Base-by-base conservation (phyloP, 2,113 vertebrate genomes). In the Osmerus eperlanus region DNA sequence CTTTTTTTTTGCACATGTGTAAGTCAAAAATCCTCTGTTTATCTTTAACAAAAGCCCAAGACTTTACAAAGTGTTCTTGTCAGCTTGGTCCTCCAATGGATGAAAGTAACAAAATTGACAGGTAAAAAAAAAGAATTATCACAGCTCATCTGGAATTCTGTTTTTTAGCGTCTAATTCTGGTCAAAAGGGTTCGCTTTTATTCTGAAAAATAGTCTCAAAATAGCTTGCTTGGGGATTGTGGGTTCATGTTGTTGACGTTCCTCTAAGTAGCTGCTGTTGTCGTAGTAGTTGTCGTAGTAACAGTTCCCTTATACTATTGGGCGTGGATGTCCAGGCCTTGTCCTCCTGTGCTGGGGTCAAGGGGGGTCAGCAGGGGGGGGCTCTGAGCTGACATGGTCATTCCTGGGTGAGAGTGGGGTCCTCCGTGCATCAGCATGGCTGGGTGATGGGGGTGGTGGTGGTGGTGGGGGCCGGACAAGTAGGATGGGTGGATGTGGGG, bases 101-200 rank as follows among this genome's bases (percentile, higher is more conserved):
- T 95, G 94, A 96, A 96, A 90, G 90, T 92, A 92, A 91, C 84
- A 92, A 97, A 97, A 95, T 89, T 93, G 94, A 95, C 94, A 94
- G 95, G 94, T 89, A 69, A 75, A 77, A 74, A 78, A 63, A 71
- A 78, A 90, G 93, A 94, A 94, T 94, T 90, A 96, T 97, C 96
- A 98, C 96, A 98, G 95, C 95, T 97, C 94, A 77, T 96, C 93
- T 98, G 96, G 97, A 97, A 97, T 97, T 97, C 94, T 84, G 83
- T 23, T 94, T 94, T 81, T 93, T 93, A 94, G 91, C 93, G 93
- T 96, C 94, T 95, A 96, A 94, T 96, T 96, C 94, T 95, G 95
- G 94, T 96, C 94, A 96, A 95, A 96, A 94, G 94, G 84, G 78
- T 90, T 90, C 78, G 68, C 69, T 83, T 89, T 86, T 84, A 84